Evolutionary conservation across 2,113 vertebrate species (phyloP), one percentile per base, ranked within the genome.

Genomic region (Dicerorhinus sumatrensis): DNA sequence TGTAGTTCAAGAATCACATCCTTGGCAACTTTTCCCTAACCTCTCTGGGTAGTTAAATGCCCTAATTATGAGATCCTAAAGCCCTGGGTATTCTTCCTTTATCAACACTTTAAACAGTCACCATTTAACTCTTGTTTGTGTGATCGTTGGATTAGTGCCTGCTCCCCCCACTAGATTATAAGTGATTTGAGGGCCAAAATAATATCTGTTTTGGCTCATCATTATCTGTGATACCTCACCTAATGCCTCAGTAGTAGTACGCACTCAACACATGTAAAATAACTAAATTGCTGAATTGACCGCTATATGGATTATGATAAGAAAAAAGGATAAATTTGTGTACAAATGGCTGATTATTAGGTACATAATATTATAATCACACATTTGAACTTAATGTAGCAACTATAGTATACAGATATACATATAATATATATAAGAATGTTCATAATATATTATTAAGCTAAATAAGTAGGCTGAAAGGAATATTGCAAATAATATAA

Each of bases 301-400:
- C 14, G 72, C 10, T 62, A 11, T 18, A 72, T 77, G 29, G 9
- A 84, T 70, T 73, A n/a, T 89, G 25, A 82, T 48, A 63, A 65
- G 2, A 65, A 89, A 65, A 39, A 42, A 65, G 23, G 31, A 2
- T 70, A 92, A 4, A 25, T n/a, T 46, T 77, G 11, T 54, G 60
- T 72, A 72, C 83, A 3, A 75, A n/a, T 77, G 5, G 1, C 5
- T 48, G 12, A 72, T 86, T 67, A 42, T 56, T 82, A 69, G 27
- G 27, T 79, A 92, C 93, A 63, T 79, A 87, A 75, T 79, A 77
- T 58, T 65, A 90, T 69, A 95, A 90, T 54, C 27, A 88, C 54
- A 63, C 56, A 70, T n/a, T 86, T 51, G 39, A 81, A 70, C 2
- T 72, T 77, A 25, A 89, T 82, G 27, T 12, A 95, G 51, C 10